phyloP scores from a whole-genome alignment of 1,140 invertebrate species.

The Panulirus ornatus region DNA sequence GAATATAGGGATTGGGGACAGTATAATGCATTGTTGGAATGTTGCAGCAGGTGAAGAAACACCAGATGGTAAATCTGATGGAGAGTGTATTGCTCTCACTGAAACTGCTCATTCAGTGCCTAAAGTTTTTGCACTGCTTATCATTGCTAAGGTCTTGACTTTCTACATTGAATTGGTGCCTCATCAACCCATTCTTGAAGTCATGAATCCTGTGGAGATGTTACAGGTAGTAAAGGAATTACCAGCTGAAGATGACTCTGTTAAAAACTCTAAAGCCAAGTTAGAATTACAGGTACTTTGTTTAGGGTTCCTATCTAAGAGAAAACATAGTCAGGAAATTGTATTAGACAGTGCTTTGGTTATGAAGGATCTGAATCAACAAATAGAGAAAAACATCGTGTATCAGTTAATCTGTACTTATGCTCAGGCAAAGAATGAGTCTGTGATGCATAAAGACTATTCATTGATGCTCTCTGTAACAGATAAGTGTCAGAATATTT shows the following conservation, averaged over 20 bases:
- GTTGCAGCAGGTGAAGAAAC: not conserved
- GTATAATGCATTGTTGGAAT: constrained; percentile 36
- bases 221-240: constrained; percentile 1
- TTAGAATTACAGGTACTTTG: constrained; percentile 50
- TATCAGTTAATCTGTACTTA: constrained; percentile 49
- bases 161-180: constrained; percentile 26
- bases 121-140: not conserved
- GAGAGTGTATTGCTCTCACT: not conserved
- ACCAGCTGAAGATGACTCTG: constrained; percentile 1
- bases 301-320: constrained; percentile 16
- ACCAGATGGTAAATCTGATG: not conserved
- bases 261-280: constrained; percentile 5
- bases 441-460: not conserved
- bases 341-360: not conserved
- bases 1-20: not conserved
- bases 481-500: constrained; percentile 31
- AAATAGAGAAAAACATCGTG: constrained; percentile 43
- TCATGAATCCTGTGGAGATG: constrained; percentile 41
- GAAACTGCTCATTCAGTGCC: not conserved
- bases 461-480: constrained; percentile 14
- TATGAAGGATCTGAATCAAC: not conserved
- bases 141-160: constrained; percentile 37
- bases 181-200: constrained; percentile 2
- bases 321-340: constrained; percentile 21
- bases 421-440: constrained; percentile 19